Base-by-base conservation (phyloP, 2,797 vertebrate species). In the Paratrypauchen microcephalus region DNA sequence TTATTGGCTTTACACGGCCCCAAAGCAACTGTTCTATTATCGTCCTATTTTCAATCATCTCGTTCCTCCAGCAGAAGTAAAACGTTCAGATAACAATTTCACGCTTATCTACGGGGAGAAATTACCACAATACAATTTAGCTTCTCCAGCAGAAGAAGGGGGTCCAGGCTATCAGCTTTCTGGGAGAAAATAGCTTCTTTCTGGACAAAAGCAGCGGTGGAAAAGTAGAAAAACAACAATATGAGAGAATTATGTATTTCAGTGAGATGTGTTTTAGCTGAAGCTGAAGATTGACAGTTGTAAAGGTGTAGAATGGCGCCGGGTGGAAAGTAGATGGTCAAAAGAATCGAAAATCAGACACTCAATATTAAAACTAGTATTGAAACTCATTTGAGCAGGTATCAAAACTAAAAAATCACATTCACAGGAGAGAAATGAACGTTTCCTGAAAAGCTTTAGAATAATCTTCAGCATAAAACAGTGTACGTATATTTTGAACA, bases 121-220 rank as follows among this genome's bases (percentile, higher is more conserved):
- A 81, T 78, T 66, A 75, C 70, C 70, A 54, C 28, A 72, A 78
- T 80, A 2, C 74, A 74, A 77, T 85, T 84, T 72, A 59, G 58
- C 66, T 71, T 75, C 57, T 6, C 73, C 41, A 73, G 77, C 12
- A 65, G 79, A 78, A 76, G 74, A 66, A 71, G 61, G 75, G 4
- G 23, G 55, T 82, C 74, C 87, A 85, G 77, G 79, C 84, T 88
- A 88, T 88, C 83, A 82, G 70, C 72, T 66, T 72, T 50, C 36
- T 62, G 24, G 70, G 74, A 24, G 77, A 68, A 79, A 56, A 83
- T 55, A 68, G 70, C 70, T 62, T 1, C 73, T 70, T 72, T 70
- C 52, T 68, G 72, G 48, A 73, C 26, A n/a, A 76, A 70, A 24
- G 56, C 65, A 36, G 57, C 65, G 73, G 13, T 4, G 41, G 41